A percentile compares a stretch with the other conserved stretches of the same genome.
These are phyloP conservation scores for Scomber colias DNA, from an alignment of 2,113 vertebrate species.

Conservation along the genomic window DNA sequence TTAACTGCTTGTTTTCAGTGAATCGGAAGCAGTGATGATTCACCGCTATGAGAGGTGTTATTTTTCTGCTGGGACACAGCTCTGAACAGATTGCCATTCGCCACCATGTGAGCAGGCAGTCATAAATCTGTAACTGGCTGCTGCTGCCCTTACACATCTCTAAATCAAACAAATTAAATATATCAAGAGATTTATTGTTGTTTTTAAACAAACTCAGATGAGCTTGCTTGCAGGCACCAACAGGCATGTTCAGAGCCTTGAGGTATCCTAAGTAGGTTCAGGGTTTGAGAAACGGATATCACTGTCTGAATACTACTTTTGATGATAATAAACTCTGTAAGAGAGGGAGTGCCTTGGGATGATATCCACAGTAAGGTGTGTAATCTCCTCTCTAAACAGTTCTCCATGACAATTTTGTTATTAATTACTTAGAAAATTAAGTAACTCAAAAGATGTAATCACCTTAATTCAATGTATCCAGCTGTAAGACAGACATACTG, in stretches of 20 bases:
- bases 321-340: slow-evolving; percentile 1
- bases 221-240: slow-evolving; percentile 14
- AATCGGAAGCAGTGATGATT: slow-evolving; percentile 59
- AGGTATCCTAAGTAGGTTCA: not conserved
- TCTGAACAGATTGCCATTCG: slow-evolving; percentile 57
- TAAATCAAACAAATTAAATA: slow-evolving; percentile 70
- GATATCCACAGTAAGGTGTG: not conserved
- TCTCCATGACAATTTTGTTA: not conserved
- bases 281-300: not conserved
- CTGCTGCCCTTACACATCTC: slow-evolving; percentile 42
- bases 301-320: not conserved
- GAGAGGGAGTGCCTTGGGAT: not conserved
- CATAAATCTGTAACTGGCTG: slow-evolving; percentile 58
- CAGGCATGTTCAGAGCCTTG: slow-evolving; percentile 6
- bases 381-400: not conserved
- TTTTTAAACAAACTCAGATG: slow-evolving; percentile 51
- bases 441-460: not conserved
- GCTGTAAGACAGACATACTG: not conserved
- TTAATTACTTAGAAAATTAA: not conserved
- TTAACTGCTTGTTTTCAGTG: slow-evolving; percentile 54
- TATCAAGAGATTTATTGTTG: slow-evolving; percentile 61
- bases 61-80: slow-evolving; percentile 49
- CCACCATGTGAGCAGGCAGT: slow-evolving; percentile 39
- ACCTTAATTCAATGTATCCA: not conserved
- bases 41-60: slow-evolving; percentile 47